Conservation (phyloP, 1,140 invertebrate species). For the Pentalonia nigronervosa region DNA sequence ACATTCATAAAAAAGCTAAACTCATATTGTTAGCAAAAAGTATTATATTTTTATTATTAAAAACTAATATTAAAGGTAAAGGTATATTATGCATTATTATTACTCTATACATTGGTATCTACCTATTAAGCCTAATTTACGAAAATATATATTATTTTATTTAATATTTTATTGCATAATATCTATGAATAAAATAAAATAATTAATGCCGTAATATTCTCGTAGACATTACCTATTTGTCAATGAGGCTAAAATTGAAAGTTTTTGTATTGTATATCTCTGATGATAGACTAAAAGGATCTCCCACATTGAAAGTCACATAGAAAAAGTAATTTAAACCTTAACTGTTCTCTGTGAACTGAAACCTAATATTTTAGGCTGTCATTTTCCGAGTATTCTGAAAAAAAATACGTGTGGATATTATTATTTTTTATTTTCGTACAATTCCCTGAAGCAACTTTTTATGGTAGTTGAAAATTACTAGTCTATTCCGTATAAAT, state of each 20-base stretch:
- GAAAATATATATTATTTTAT: no score
- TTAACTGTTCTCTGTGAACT: background rate
- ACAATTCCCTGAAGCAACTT: background rate
- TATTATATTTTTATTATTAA: no score
- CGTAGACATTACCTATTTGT: background rate
- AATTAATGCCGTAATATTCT: background rate
- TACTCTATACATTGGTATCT: no score
- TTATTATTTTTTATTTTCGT: conserved; percentile 1
- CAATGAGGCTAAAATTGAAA: background rate
- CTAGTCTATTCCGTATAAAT: background rate
- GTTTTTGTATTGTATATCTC: background rate
- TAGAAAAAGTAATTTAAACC: background rate
- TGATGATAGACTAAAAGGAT: background rate
- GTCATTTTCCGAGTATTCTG: background rate
- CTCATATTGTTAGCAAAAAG: no score
- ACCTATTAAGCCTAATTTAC: no score
- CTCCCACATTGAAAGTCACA: background rate
- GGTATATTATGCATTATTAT: no score
- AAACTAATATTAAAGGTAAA: no score
- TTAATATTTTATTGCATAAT: no score
- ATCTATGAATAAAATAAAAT: background rate
- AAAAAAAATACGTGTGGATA: background rate
- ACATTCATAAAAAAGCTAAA: background rate
- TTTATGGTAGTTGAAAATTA: background rate
- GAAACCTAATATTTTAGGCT: background rate